Evolutionary conservation across 2,797 vertebrate genomes (phyloP).

Genomic region (Denticeps clupeoides): DNA sequence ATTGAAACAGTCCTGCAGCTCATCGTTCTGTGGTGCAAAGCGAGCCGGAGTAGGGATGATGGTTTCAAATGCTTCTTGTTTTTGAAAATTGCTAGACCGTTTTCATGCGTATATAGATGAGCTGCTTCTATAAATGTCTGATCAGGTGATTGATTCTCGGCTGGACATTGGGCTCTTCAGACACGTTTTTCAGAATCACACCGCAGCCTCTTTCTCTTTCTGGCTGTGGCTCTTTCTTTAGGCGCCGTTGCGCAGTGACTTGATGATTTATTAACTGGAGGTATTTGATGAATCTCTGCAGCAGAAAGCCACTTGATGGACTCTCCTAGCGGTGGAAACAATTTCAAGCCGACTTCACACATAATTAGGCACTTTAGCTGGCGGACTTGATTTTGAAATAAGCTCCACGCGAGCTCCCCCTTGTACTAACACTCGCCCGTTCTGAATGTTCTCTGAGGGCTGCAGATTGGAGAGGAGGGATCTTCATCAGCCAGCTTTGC

Average conservation of each 20-base stretch:
- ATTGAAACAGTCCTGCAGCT: no score
- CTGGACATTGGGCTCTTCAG: no score
- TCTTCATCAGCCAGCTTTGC: neutral
- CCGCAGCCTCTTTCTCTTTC: neutral
- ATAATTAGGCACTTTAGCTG: conserved; percentile 56
- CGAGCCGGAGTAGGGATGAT: no score
- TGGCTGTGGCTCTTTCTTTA: conserved; percentile 3
- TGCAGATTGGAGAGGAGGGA: neutral
- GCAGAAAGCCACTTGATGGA: conserved; percentile 43
- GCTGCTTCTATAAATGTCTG: no score
- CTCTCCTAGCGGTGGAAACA: conserved; percentile 48
- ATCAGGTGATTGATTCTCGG: no score
- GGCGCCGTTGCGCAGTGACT: conserved; percentile 23
- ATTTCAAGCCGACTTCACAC: conserved; percentile 56
- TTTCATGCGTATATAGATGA: no score
- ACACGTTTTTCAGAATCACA: no score
- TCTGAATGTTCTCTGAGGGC: conserved; percentile 16
- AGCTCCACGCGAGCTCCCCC: conserved; percentile 30
- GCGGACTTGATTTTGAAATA: conserved; percentile 45
- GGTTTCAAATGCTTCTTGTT: no score
- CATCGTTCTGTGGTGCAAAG: no score
- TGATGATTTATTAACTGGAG: conserved; percentile 54
- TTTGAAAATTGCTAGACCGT: no score
- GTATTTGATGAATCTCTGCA: conserved; percentile 46
- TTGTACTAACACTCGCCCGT: conserved; percentile 19